Base-by-base conservation (phyloP, 1,140 invertebrate species). In the Trachelipus rathkii region DNA sequence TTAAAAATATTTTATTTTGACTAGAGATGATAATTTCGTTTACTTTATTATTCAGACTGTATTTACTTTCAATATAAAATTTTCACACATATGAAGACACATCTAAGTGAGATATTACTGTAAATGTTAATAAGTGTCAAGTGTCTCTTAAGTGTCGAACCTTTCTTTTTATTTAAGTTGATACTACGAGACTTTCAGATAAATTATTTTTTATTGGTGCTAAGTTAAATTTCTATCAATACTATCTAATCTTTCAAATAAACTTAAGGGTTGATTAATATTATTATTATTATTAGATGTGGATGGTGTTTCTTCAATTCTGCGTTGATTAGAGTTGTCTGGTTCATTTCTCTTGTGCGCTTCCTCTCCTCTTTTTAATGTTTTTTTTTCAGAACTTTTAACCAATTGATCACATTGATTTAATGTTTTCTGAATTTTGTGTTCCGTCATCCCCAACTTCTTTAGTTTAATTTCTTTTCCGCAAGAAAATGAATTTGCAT, bases 271-370 rank as follows among this genome's bases (percentile, higher is more conserved):
- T 3, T 13, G 19, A 13, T 60, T 13, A 50, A 50, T 9, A 60
- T 60, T 60, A 60, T 60, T 13, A 60, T 60, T 60, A 60, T 60
- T 19, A 60, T 60, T 60, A 8, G 50, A 60, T 15, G 50, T 60
- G 11, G 1, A 4, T 60, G 11, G 50, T 60, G 11, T 8, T 60
- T 3, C 50, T 60, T 19, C 19, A 15, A 2, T 19, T 60, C 19
- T 60, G 8, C 8, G 19, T 60, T 60, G 11, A 19, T 19, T 19
- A 60, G 11, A 13, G 50, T 15, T 60, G 19, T 8, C 8, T 19
- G 11, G 8, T 60, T 19, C 11, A 8, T 60, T 60, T 60, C 8
- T 60, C 8, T 8, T 4, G 11, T 19, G 50, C 50, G 11, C 11
- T 60, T 19, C 11, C 50, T 60, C 50, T 19, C 11, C 50, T 60